Conservation (phyloP, 2,888 invertebrate species). For the Drosophila merina region DNA sequence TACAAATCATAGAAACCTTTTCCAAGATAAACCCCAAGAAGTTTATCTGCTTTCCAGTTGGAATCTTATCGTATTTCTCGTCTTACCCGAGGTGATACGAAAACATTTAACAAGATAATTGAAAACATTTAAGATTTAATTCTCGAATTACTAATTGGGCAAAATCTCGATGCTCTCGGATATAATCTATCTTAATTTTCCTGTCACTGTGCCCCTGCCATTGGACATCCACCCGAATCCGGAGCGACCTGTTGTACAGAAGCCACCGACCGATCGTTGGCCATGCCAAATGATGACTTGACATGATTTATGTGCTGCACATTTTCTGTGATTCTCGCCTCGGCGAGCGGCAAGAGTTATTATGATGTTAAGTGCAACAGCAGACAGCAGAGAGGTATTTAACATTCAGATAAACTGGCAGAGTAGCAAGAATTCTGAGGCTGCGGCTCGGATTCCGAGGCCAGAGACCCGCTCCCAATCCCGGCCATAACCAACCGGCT, state of each 20-base stretch:
- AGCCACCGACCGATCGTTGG: constrained; percentile 21
- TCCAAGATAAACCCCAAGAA: background rate
- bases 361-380: constrained; percentile 69
- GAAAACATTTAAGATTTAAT: background rate
- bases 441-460: constrained; percentile 35
- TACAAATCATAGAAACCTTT: background rate
- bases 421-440: constrained; percentile 42
- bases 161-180: constrained; percentile 9
- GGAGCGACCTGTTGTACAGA: constrained; percentile 10
- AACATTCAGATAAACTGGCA: constrained; percentile 64
- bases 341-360: constrained; percentile 57
- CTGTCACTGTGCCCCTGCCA: constrained; percentile 28
- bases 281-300: constrained; percentile 55
- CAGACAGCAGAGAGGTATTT: constrained; percentile 67
- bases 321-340: constrained; percentile 31
- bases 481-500: constrained; percentile 51
- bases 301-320: constrained; percentile 61
- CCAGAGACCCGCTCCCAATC: constrained; percentile 25
- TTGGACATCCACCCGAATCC: constrained; percentile 34
- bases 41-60: too few species aligned
- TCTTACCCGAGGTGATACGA: background rate
- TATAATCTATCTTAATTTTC: constrained; percentile 32
- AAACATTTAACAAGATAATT: constrained; percentile 5
- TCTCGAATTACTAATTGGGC: constrained; percentile 6
- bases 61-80: background rate